Conservation (phyloP, 2,113 vertebrate species). For the Narcine bancroftii region DNA sequence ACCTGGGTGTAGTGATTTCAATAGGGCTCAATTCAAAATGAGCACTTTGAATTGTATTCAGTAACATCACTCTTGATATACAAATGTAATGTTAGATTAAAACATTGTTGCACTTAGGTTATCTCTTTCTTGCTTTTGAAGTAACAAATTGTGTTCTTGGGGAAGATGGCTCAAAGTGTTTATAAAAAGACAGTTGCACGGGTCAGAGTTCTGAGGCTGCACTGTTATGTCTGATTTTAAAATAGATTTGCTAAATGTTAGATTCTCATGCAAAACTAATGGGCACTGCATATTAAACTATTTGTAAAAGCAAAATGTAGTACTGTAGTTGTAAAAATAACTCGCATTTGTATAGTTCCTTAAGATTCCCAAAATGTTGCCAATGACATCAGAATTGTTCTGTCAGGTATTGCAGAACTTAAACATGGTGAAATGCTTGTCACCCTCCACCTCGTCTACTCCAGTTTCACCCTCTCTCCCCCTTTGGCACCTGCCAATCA, state of each 20-base stretch:
- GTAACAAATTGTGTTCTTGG: background rate
- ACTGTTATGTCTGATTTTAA: background rate
- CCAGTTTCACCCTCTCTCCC: too few species aligned
- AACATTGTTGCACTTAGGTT: background rate
- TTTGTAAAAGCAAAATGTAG: background rate
- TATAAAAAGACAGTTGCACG: background rate
- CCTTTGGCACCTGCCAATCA: too few species aligned
- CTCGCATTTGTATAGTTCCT: background rate
- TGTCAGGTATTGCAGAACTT: background rate
- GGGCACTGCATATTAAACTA: background rate
- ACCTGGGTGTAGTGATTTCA: background rate
- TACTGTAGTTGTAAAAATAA: background rate
- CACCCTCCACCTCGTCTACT: too few species aligned
- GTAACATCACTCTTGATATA: background rate
- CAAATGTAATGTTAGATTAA: background rate
- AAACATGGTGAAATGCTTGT: too few species aligned
- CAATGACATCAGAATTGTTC: background rate
- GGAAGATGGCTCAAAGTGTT: background rate
- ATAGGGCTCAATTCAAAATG: background rate
- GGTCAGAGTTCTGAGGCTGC: background rate
- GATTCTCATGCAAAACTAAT: background rate
- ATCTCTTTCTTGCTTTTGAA: background rate
- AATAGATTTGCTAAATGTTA: background rate
- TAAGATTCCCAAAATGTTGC: background rate
- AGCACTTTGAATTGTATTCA: background rate